Base-by-base conservation (phyloP, 2,797 vertebrate species). In the Cyclura pinguis region DNA sequence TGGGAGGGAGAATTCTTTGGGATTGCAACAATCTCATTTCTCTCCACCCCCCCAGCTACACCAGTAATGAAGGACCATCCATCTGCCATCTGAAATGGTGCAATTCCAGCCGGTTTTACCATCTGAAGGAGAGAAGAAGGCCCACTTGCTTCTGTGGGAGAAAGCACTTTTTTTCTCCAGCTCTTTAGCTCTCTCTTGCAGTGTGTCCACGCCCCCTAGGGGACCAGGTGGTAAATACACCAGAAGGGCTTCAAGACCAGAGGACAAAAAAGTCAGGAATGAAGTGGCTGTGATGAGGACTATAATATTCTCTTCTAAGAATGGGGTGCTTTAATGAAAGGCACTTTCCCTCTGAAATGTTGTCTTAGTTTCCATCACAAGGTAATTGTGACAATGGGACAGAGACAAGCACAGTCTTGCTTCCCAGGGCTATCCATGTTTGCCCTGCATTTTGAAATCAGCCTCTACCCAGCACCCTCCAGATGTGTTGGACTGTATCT, bases 131-230 rank as follows among this genome's bases (percentile, higher is more conserved):
- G 24, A 78, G 22, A 52, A 50, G 9, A 1, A 52, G 59, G 14
- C 74, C 13, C 18, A 9, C 22, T 20, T 16, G 42, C 55, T 87
- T n/a, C 55, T 67, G 20, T 22, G 22, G 50, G 16, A 35, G 55
- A 38, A 90, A 82, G 18, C 27, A 38, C 76, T 38, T 47, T 35
- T 14, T 6, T 16, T 3, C 22, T 42, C 59, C 35, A 7, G n/a
- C 1, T 4, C 9, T n/a, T 32, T 69, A 82, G 42, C 24, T 35
- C 35, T 38, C 14, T 90, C 72, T 90, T 76, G 35, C 78, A 69
- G 85, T 83, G 57, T 78, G 72, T n/a, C 50, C 57, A 3, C 12
- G 80, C 85, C 89, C 50, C 42, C 89, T 87, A 87, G 77, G 6
- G 85, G 89, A 73, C 67, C 32, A 35, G 55, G 1, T 16, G 0